Evolutionary conservation across 1,140 invertebrate genomes (phyloP), one percentile per base, ranked within the genome.

Genomic region (Diplogasteroides magnus): DNA sequence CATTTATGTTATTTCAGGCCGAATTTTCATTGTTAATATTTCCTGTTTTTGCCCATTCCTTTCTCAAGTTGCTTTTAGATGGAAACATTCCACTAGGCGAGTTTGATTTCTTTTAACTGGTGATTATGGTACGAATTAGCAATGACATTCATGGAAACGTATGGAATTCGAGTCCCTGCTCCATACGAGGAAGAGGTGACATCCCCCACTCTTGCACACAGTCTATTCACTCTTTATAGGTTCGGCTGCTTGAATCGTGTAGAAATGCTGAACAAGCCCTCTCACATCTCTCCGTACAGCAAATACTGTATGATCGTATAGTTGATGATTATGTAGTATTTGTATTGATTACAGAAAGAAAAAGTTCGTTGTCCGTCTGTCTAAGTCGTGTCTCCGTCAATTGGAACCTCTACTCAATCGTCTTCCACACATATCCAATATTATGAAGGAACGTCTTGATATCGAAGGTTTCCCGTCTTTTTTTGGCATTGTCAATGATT

Each of bases 11-110:
- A n/a, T n/a, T n/a, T n/a, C n/a, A n/a, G 23, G 69, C 72, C 1
- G 72, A 74, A 37, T 68, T 74, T 57, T 58, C 55, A 66, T 61
- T 64, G 2, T 56, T 74, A 2, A 19, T 74, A 15, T 74, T 64
- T 55, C 73, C 73, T 23, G 27, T 74, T 1, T 74, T 74, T 31
- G 69, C 73, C 3, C 70, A 74, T 28, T 63, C 58, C 29, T 74
- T 31, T 29, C 56, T 73, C 0, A 62, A 63, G 2, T n/a, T 73
- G 1, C 61, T 74, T 2, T 11, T 67, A 19, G 55, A 61, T 37
- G 65, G 65, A 62, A 31, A 67, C 2, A 62, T 23, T 13, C 6
- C 56, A 61, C 29, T 67, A 11, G 55, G 65, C 19, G 48, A 6
- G 65, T 61, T 2, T 67, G 59, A 3, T 59, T 31, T 26, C 28